Evolutionary conservation across 2,888 invertebrate genomes (phyloP), one percentile per base, ranked within the genome.

Genomic region (Dasysyrphus tricinctus): DNA sequence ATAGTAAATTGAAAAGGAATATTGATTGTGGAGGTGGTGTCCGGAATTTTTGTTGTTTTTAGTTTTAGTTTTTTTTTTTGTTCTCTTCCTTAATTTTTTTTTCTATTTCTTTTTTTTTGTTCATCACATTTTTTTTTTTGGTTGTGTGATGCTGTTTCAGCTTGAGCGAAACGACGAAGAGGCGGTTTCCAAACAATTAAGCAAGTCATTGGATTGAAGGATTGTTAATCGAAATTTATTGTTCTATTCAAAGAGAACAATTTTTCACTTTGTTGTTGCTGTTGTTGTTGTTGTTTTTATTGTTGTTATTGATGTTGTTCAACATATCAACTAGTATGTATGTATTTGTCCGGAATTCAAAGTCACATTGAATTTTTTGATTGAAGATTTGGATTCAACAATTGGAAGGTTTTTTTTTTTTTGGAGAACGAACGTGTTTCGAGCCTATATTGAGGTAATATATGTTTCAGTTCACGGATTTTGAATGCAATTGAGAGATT

Each of bases 131-230:
- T 11, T 61, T 61, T 3, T 61, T 14, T 29, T 67, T 61, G 14
- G 19, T 67, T 34, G 16, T 19, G 47, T 29, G n/a, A n/a, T n/a
- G 16, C 32, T 57, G 29, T 47, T 65, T 44, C 24, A 34, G 67
- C 63, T 75, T 69, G 56, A 72, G 29, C 11, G 34, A 29, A 70
- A 51, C 51, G 75, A 51, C 51, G 75, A 73, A 54, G 70, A 44
- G 81, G 81, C 69, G 81, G 85, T 85, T 80, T 85, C 85, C 77
- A 81, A 81, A 63, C 85, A 85, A 85, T 85, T 85, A 85, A 73
- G 70, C 77, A 72, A 78, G 44, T 74, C 81, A 85, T 77, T 85
- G 69, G 70, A 74, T 85, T 85, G 73, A 77, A 63, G 69, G 74
- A 74, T 85, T 81, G 85, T 77, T 85, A 85, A 85, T 77, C 85